These are phyloP conservation scores for Nudaria mundana DNA, from an alignment of 2,888 invertebrate species.

Conservation along the genomic window DNA sequence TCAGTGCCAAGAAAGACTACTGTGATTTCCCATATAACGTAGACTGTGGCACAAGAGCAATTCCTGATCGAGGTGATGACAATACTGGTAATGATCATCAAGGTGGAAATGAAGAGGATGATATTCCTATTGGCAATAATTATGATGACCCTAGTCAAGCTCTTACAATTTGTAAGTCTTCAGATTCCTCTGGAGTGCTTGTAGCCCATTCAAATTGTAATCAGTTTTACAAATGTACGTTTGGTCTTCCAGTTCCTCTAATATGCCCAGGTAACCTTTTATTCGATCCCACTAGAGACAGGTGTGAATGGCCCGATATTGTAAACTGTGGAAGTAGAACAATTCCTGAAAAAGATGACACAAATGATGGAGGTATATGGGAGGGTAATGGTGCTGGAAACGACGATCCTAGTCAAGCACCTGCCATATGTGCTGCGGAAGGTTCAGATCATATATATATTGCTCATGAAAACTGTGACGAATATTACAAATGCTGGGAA, in stretches of 20 bases:
- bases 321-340: slow-evolving; percentile 41
- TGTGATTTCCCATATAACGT: slow-evolving; percentile 39
- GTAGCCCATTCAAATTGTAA: slow-evolving; percentile 47
- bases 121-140: not conserved
- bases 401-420: slow-evolving; percentile 28
- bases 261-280: slow-evolving; percentile 32
- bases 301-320: slow-evolving; percentile 47
- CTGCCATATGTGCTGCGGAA: slow-evolving; percentile 33
- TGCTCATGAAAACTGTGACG: slow-evolving; percentile 36
- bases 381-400: slow-evolving; percentile 7
- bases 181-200: slow-evolving; percentile 33
- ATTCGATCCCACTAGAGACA: slow-evolving; percentile 33
- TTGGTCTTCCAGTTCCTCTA: slow-evolving; percentile 30
- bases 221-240: slow-evolving; percentile 43
- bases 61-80: not conserved
- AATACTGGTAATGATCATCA: not conserved
- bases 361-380: slow-evolving; percentile 7
- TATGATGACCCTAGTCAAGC: slow-evolving; percentile 34
- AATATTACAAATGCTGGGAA: slow-evolving; percentile 35
- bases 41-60: slow-evolving; percentile 24
- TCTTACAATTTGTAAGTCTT: slow-evolving; percentile 31
- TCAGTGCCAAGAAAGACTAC: slow-evolving; percentile 26
- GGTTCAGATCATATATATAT: slow-evolving; percentile 34
- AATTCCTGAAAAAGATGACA: slow-evolving; percentile 12
- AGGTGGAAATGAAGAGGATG: not conserved